Base-by-base conservation (phyloP, 2,797 vertebrate genomes). In the Carduelis carduelis region DNA sequence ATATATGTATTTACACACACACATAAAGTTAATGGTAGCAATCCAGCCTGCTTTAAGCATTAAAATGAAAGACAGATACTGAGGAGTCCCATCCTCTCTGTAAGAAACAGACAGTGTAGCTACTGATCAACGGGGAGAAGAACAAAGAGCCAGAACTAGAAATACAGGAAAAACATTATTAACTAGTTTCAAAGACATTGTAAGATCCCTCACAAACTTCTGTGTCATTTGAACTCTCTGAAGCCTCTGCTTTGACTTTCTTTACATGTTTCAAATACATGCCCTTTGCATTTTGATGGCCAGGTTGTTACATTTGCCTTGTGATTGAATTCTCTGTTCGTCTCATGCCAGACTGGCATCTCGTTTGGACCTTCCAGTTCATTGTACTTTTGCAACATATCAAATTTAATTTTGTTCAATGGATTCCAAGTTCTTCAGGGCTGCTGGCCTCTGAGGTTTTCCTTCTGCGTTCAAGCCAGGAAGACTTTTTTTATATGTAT, bases 111-210 rank as follows among this genome's bases (percentile, higher is more conserved):
- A 39, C 52, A 44, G 49, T 28, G 20, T 65, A 59, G 23, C 1
- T 83, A 37, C 4, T 22, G 47, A 37, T 55, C 0, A 0, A 37
- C 30, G 27, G 6, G 19, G 28, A 55, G 39, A 76, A 52, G 59
- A 83, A n/a, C 15, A 68, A n/a, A 87, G 60, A 82, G 55, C 27
- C 32, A 41, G 49, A 76, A 87, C 86, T 49, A 81, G 91, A 95
- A 94, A 87, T 81, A 78, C 80, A 34, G 47, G 94, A 91, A 70
- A 88, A 79, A 26, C 52, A 23, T 71, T 75, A 30, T 59, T 59
- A 69, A 12, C 50, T 56, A 39, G 59, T 94, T 93, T 76, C 47
- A 89, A 84, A 95, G 70, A 57, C 5, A 1, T 28, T 76, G 12
- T 79, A 69, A 82, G 65, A 87, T 95, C 60, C 53, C 4, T 90